Conservation (phyloP, 2,888 invertebrate species). For the Drosophila kanekoi region DNA sequence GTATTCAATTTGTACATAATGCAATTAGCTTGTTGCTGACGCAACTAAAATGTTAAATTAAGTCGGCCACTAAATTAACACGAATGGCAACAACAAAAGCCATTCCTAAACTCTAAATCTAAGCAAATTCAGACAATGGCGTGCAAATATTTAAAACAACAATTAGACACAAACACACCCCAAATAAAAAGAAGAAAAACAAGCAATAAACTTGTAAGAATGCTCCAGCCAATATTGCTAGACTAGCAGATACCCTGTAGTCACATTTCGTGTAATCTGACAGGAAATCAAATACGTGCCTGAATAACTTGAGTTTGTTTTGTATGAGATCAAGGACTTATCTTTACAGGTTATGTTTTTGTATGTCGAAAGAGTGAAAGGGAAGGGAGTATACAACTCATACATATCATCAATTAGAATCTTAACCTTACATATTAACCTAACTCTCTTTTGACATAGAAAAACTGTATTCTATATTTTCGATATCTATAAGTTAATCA, state of each 20-base stretch:
- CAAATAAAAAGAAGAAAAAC: constrained; percentile 29
- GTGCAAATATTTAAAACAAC: constrained; percentile 66
- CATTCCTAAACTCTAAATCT: constrained; percentile 28
- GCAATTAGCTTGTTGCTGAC: constrained; percentile 46
- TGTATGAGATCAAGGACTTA: no score
- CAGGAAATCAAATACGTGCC: neutral
- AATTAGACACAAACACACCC: constrained; percentile 64
- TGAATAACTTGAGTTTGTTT: neutral
- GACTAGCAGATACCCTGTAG: neutral
- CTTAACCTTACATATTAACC: no score
- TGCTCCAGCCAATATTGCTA: neutral
- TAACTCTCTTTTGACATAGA: no score
- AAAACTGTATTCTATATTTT: no score
- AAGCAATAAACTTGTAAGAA: constrained; percentile 15
- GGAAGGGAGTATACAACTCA: no score
- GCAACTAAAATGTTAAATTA: constrained; percentile 66
- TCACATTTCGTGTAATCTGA: neutral
- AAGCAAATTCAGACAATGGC: constrained; percentile 33
- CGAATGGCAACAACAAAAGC: constrained; percentile 29
- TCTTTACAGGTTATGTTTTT: no score
- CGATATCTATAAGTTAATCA: neutral
- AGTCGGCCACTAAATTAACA: constrained; percentile 51
- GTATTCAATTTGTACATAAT: constrained; percentile 53
- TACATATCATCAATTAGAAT: no score
- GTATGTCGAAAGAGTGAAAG: no score